Conservation (phyloP, 2,797 vertebrate species). For the Peromyscus melanophrys region DNA sequence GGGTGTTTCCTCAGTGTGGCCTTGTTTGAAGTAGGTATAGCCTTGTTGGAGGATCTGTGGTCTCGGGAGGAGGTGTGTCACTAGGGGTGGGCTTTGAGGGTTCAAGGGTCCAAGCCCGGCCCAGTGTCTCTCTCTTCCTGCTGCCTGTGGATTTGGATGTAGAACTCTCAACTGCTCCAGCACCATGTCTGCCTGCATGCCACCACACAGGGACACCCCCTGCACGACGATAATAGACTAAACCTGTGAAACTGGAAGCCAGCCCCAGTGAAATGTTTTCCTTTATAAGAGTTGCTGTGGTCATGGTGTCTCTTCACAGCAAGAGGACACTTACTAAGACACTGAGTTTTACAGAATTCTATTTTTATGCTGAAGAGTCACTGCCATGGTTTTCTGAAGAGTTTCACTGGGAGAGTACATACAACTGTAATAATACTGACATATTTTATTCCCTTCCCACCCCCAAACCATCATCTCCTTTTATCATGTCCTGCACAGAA, state of each 20-base stretch:
- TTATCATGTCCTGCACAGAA: not conserved
- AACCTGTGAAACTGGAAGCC: not conserved
- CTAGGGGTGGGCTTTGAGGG: not conserved
- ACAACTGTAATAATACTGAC: not conserved
- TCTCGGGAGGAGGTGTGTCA: not conserved
- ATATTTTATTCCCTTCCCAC: not conserved
- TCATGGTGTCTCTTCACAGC: not conserved
- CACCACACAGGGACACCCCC: too few relatives aligned
- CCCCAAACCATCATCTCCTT: not conserved
- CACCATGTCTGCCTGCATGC: not conserved
- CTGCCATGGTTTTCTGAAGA: constrained; percentile 1
- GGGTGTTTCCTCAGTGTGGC: not conserved
- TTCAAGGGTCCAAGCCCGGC: too few relatives aligned
- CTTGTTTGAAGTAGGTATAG: not conserved
- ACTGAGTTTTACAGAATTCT: not conserved
- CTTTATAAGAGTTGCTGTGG: not conserved
- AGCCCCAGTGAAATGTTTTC: too few relatives aligned
- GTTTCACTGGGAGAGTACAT: constrained; percentile 10
- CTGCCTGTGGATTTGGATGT: not conserved
- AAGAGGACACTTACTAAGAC: too few relatives aligned
- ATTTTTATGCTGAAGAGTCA: not conserved
- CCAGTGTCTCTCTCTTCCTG: not conserved
- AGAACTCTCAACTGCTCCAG: too few relatives aligned
- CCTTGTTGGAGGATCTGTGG: not conserved
- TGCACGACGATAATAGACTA: not conserved